Base-by-base conservation (phyloP, 1,140 invertebrate species). In the Drepana arcuata region DNA sequence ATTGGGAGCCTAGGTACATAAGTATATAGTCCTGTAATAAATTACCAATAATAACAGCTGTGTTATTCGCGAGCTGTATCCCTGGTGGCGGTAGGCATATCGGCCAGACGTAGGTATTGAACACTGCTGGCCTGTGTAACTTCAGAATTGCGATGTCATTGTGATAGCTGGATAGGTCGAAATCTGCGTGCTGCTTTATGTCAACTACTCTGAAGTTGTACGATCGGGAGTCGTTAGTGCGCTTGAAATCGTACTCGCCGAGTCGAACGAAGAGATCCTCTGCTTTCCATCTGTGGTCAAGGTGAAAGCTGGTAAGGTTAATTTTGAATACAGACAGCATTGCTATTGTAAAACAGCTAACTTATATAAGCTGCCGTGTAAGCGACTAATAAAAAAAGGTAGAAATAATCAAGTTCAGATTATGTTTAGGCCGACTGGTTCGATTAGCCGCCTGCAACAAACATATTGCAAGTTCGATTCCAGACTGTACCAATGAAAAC, bases 101-200 rank as follows among this genome's bases (percentile, higher is more conserved):
- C 0, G 93, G 93, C 88, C 92, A 92, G 13, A 95, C 92, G 55
- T 93, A 93, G 1, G 86, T 87, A 45, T 91, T 90, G 60, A 93
- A 94, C 1, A 86, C 78, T 0, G 91, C 90, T 0, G 90, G 78
- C 7, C 86, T 75, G 23, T 88, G 84, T 2, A 95, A 78, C 59
- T 89, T 90, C 12, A 95, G 43, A n/a, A 95, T 87, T 0, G 92
- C 91, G 31, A 95, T 91, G 53, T 96, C 94, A 53, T 95, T 88
- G 34, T 90, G 87, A 64, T 92, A 93, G 6, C 85, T 90, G 3
- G 84, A 57, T 0, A 78, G 51, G 43, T 90, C 83, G 65, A 88
- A 93, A 16, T 88, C 80, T 27, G 86, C 70, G 60, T 94, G 92
- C 7, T 86, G 73, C 0, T 83, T 84, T 32, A 92, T 87, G 47